Percentiles rank a stretch among this genome's conserved stretches.
These are phyloP conservation scores for Sphecodes monilicornis DNA, from an alignment of 2,888 invertebrate species.

Conservation along the genomic window DNA sequence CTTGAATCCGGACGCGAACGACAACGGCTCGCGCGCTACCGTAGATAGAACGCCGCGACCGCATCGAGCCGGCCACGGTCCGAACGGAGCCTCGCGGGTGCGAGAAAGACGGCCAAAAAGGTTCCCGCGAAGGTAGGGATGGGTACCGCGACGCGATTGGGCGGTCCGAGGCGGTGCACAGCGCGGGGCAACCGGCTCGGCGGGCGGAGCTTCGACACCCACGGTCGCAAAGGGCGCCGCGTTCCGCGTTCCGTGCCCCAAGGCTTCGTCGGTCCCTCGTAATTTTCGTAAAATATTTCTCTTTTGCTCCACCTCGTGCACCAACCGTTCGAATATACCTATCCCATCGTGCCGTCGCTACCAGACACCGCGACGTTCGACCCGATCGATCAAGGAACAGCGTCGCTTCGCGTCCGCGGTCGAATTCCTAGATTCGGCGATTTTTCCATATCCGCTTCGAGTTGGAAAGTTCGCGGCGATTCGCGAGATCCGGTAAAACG, in stretches of 20 bases:
- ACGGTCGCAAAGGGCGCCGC: conserved; percentile 50
- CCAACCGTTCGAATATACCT: conserved; percentile 2
- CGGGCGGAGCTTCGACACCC: conserved; percentile 68
- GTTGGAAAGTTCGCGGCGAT: background rate
- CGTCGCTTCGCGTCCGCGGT: no score
- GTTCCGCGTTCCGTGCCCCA: conserved; percentile 8
- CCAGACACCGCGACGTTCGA: conserved; percentile 74
- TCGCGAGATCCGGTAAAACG: background rate
- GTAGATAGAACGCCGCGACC: background rate
- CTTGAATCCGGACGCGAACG: background rate
- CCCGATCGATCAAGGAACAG: background rate
- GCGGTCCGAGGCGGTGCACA: conserved; percentile 49
- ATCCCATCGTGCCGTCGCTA: conserved; percentile 44
- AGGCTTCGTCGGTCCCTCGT: conserved; percentile 6
- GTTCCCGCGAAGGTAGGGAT: conserved; percentile 5
- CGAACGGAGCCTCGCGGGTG: background rate
- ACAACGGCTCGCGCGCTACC: background rate
- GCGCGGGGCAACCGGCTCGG: background rate
- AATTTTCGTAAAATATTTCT: conserved; percentile 63
- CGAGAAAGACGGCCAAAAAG: conserved; percentile 11
- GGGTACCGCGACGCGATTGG: conserved; percentile 3
- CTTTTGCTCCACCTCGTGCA: conserved; percentile 11
- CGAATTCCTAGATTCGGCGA: background rate
- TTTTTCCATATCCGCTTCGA: background rate
- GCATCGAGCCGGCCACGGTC: background rate